Base-by-base conservation (phyloP, 2,113 vertebrate species). In the Camarhynchus parvulus region DNA sequence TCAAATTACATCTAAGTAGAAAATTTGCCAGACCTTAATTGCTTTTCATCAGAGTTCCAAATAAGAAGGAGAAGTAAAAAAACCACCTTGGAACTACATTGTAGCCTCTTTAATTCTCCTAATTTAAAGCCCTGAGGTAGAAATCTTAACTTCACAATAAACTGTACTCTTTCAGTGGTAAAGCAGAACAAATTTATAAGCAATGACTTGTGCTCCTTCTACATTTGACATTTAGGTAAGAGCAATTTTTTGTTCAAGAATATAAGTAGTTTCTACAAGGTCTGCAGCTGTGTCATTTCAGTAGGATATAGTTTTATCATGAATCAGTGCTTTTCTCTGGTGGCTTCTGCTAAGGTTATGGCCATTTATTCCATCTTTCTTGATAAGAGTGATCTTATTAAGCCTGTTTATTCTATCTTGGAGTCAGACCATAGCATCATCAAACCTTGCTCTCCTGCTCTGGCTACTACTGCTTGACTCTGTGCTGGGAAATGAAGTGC, bases 11-110 rank as follows among this genome's bases (percentile, higher is more conserved):
- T 95, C 64, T 93, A 96, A 96, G 91, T 92, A 95, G 94, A 96
- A 97, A 95, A 97, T 96, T 97, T 91, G 35, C 96, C 86, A 84
- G 63, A 95, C 86, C 91, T 83, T 98, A 98, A 98, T 98, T 98
- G 90, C 96, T 95, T 97, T 96, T 91, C 96, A 82, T 98, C 94
- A 87, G 77, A 82, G 84, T 96, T 92, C 91, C 92, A 92, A 97
- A 95, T 92, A 91, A 96, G 63, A 95, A 59, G 11, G 37, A 77
- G 64, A 64, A 95, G 47, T 73, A 72, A 90, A 88, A 62, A 70
- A 39, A 8, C 0, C 53, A 69, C 78, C 69, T 69, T 95, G 94
- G 61, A 96, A 94, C 85, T 95, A 70, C 62, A 83, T 89, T 95
- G 89, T 96, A 77, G 61, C 84, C 96, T 96, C 9, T 85, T 92